These are phyloP conservation scores for Myioborus miniatus DNA, from an alignment of 2,797 vertebrate species.

Conservation along the genomic window DNA sequence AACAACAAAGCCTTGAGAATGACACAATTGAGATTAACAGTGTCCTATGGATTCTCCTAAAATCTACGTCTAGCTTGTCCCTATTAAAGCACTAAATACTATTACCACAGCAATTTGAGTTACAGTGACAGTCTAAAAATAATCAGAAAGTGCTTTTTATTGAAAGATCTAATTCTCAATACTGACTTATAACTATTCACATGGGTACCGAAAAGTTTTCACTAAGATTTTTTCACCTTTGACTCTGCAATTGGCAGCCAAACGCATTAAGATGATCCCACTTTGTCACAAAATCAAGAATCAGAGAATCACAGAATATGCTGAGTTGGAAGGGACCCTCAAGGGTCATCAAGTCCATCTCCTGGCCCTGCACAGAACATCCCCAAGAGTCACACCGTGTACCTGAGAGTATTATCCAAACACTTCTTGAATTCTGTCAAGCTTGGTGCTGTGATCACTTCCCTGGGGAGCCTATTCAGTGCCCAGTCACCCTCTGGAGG, in stretches of 20 bases:
- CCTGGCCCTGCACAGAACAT: neutral
- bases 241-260: neutral
- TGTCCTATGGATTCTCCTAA: neutral
- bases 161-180: neutral
- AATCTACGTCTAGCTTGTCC: neutral
- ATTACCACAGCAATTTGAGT: neutral
- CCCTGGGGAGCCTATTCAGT: neutral
- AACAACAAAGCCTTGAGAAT: neutral
- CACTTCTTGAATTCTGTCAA: neutral
- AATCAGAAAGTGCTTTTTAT: neutral
- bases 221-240: neutral
- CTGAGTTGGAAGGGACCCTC: neutral
- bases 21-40: neutral
- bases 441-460: neutral
- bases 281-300: neutral
- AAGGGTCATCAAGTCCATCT: neutral
- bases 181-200: neutral
- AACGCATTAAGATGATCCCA: neutral
- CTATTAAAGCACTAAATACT: neutral
- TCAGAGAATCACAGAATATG: neutral
- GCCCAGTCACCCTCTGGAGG: accelerated
- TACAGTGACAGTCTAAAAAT: neutral
- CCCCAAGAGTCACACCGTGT: neutral
- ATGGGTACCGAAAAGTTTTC: neutral
- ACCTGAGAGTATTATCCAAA: neutral